Base-by-base conservation (phyloP, 2,113 vertebrate genomes). In the Ailuropoda melanoleuca region DNA sequence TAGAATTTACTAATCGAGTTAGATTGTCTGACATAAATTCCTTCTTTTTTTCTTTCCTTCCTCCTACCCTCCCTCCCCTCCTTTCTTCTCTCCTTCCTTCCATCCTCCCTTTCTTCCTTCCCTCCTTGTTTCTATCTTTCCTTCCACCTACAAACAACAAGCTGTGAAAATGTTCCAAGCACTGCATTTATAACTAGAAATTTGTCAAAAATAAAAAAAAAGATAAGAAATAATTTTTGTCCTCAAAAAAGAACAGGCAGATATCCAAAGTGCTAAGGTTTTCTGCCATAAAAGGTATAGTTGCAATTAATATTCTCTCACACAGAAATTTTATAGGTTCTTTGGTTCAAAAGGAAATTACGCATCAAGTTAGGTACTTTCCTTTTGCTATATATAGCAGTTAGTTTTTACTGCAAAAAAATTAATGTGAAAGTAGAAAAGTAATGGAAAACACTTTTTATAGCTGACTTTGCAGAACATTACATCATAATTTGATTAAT, bases 401-500 rank as follows among this genome's bases (percentile, higher is more conserved):
- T 98, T 96, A 87, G 55, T 85, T 97, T 98, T 98, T 97, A 98
- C 77, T 86, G 94, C 68, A 81, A 93, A 97, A 77, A 97, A 95
- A 97, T 70, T 90, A 97, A 97, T 91, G 72, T 70, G 66, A 94
- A 97, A 88, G 91, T 88, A 88, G 90, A 94, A 97, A 94, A 98
- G 97, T 93, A 83, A 94, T 83, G 70, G 84, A 95, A 96, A 97
- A 96, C 70, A 97, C 80, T 97, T 97, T 97, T 97, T 97, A 97
- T 94, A 96, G 97, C 97, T 97, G 97, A 98, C 90, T 96, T 96
- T 88, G 97, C 97, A 96, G 84, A 94, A 93, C 84, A 82, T 93
- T 94, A 81, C 91, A 86, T 96, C 92, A 96, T 88, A 48, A 46
- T 90, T 89, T 97, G 97, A 98, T 98, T 97, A 97, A 98, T 98